These are phyloP conservation scores for Stratiolaelaps scimitus DNA, from an alignment of 1,140 invertebrate species.

Conservation along the genomic window DNA sequence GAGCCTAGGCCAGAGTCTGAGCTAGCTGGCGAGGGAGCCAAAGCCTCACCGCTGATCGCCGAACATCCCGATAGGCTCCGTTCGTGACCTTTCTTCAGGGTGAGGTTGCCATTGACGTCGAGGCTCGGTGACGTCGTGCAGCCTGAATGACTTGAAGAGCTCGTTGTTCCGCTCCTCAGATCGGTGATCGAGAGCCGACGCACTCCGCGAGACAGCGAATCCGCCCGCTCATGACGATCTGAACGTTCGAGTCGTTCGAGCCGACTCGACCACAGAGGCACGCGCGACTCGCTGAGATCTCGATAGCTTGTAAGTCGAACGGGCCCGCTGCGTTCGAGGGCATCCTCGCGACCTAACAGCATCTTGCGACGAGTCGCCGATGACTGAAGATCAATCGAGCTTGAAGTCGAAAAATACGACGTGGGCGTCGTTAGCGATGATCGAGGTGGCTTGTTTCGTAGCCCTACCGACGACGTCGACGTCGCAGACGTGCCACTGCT, in stretches of 20 bases:
- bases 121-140: not conserved
- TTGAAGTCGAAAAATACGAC: not conserved
- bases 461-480: no score
- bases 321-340: slow-evolving; percentile 23
- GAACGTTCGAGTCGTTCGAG: no score
- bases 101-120: slow-evolving; percentile 16
- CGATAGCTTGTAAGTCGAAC: slow-evolving; percentile 14
- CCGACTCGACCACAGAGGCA: not conserved
- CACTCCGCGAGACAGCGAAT: slow-evolving; percentile 11
- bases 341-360: slow-evolving; percentile 22
- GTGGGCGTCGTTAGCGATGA: not conserved
- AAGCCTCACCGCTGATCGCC: slow-evolving; percentile 18
- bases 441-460: slow-evolving; percentile 21
- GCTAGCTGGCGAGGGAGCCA: slow-evolving; percentile 12
- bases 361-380: not conserved
- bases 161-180: not conserved
- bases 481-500: not conserved
- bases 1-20: slow-evolving; percentile 21
- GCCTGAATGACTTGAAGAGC: not conserved
- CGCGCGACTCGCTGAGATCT: slow-evolving; percentile 20
- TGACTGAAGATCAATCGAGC: slow-evolving; percentile 1
- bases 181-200: slow-evolving; percentile 12
- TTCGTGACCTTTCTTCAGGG: slow-evolving; percentile 24
- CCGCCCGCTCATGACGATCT: not conserved
- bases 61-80: slow-evolving; percentile 16